Base-by-base conservation (phyloP, 2,888 invertebrate genomes). In the Eupsilia transversa region DNA sequence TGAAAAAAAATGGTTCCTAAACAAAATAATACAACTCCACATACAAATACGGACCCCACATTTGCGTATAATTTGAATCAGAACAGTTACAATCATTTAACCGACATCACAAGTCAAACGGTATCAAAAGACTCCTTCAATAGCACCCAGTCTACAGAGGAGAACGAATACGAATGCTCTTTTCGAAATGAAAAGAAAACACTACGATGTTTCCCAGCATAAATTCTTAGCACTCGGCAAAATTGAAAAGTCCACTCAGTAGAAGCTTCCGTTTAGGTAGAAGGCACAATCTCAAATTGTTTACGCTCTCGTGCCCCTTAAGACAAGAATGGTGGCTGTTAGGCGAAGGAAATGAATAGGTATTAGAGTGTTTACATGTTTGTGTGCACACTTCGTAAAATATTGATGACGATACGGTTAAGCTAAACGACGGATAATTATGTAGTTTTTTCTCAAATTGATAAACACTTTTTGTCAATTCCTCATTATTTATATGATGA, bases 221-320 rank as follows among this genome's bases (percentile, higher is more conserved):
- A 91, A 93, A 94, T 93, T 93, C 93, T 88, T 90, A 89, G 94
- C 95, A 95, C 95, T 95, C 93, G 94, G 91, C 92, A 92, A 95
- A 95, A 95, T 95, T 94, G 94, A 94, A 95, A 94, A 94, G 94
- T 94, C 93, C 92, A 94, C 94, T 94, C 88, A 90, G 92, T 91
- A 89, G 89, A 85, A 91, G 91, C 91, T 93, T 92, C 91, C 92
- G 93, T 89, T 93, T 91, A 92, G 91, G 91, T 91, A 88, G 88
- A 90, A 91, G 91, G 92, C 90, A 92, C 92, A 93, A 93, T 94
- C 92, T 91, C 89, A 92, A 94, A 93, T 94, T 93, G 93, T 93
- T 93, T 93, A 92, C 93, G 93, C 92, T 92, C 90, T 93, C 89
- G 84, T 93, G 91, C 92, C 92, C 87, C 88, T 93, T 89, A 90